Conservation (phyloP, 1,140 invertebrate genomes). For the Thaumatotibia leucotreta region DNA sequence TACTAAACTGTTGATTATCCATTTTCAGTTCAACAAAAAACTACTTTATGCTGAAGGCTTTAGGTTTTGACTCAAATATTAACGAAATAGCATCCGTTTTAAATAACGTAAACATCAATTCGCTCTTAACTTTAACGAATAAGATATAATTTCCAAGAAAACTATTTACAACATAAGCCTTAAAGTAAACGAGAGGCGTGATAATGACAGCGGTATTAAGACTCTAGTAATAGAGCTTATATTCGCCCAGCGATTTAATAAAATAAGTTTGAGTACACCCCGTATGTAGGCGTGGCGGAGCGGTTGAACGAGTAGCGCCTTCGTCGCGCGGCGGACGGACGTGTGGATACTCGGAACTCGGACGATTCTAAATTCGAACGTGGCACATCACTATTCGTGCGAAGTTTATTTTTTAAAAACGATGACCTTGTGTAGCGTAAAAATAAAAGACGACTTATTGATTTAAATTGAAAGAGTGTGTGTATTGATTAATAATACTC, state of each 20-base stretch:
- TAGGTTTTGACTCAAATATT: background rate
- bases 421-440: background rate
- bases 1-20: slow-evolving; percentile 15
- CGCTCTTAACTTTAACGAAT: background rate
- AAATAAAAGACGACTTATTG: background rate
- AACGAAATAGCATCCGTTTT: background rate
- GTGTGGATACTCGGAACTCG: slow-evolving; percentile 23
- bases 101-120: background rate
- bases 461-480: background rate
- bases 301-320: slow-evolving; percentile 31
- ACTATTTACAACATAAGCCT: background rate
- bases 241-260: slow-evolving; percentile 58
- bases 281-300: slow-evolving; percentile 58
- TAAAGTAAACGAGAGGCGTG: slow-evolving; percentile 14
- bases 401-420: background rate
- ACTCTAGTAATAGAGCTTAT: slow-evolving; percentile 57
- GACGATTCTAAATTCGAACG: background rate
- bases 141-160: background rate
- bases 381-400: slow-evolving; percentile 4
- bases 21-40: background rate
- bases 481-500: background rate
- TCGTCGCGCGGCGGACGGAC: slow-evolving; percentile 33
- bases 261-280: slow-evolving; percentile 68
- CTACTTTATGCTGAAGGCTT: background rate
- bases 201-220: slow-evolving; percentile 52